phyloP scores from a whole-genome alignment of 2,797 vertebrate genomes.

The Coregonus suidteri region DNA sequence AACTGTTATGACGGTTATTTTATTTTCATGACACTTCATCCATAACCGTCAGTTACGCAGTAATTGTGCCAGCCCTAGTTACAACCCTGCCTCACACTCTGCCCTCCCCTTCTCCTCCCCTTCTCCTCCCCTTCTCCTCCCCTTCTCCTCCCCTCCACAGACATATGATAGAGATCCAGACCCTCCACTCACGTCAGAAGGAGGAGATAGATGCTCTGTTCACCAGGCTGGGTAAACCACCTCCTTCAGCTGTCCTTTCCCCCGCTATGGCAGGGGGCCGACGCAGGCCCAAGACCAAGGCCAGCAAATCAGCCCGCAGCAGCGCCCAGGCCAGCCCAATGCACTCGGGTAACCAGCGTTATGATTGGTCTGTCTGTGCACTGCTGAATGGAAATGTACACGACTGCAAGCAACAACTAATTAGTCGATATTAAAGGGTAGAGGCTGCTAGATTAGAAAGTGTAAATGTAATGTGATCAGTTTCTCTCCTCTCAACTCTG shows the following conservation, averaged over 20 bases:
- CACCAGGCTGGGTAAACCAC: slow-evolving; percentile 82
- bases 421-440: too few relatives aligned
- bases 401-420: background rate
- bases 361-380: background rate
- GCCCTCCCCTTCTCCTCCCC: background rate
- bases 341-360: slow-evolving; percentile 69
- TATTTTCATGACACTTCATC: too few relatives aligned
- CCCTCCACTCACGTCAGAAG: slow-evolving; percentile 89
- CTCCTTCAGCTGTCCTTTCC: slow-evolving; percentile 82
- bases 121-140: too few relatives aligned
- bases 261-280: slow-evolving; percentile 87
- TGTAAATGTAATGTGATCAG: background rate
- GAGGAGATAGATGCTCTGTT: slow-evolving; percentile 90
- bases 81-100: background rate
- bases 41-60: too few relatives aligned
- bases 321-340: slow-evolving; percentile 83
- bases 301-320: slow-evolving; percentile 84
- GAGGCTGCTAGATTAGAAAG: background rate
- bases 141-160: slow-evolving; percentile 60
- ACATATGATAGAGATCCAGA: slow-evolving; percentile 92
- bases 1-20: too few relatives aligned
- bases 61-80: too few relatives aligned
- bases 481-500: slow-evolving; percentile 1
- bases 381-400: background rate
- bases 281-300: slow-evolving; percentile 87